These are phyloP conservation scores for Oreochromis niloticus DNA, from an alignment of 2,113 vertebrate genomes.

Conservation along the genomic window DNA sequence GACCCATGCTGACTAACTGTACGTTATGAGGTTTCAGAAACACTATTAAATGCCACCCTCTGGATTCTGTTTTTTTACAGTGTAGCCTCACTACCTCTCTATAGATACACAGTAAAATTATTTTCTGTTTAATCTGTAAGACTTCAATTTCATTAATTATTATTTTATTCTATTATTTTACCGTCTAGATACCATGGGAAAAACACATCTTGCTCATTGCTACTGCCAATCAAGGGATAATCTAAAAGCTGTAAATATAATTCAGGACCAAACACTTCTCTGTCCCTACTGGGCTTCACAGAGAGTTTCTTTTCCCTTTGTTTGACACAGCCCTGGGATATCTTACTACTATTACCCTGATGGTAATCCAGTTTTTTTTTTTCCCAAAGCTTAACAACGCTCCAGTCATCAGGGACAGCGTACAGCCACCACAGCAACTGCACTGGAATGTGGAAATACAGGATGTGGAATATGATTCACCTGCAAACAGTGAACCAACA, in stretches of 20 bases:
- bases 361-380: not conserved
- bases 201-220: not conserved
- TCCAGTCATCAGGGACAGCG: not conserved
- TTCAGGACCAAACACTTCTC: not conserved
- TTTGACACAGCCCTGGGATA: not conserved
- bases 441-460: constrained; percentile 59
- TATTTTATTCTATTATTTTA: not conserved
- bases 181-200: not conserved
- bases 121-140: not conserved
- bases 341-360: not conserved
- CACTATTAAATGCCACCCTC: not conserved
- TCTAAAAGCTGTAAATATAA: not conserved
- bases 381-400: not conserved
- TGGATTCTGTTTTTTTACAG: not conserved
- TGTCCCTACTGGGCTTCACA: not conserved
- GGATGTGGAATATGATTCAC: constrained; percentile 33
- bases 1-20: not conserved
- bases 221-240: not conserved
- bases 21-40: not conserved
- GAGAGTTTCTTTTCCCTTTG: not conserved
- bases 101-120: not conserved
- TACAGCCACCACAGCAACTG: not conserved
- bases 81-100: not conserved
- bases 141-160: not conserved
- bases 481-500: constrained; percentile 7